A percentile compares a stretch with the other conserved stretches of the same genome.
Evolutionary conservation across 2,113 vertebrate species (phyloP).

Genomic region (Rhinogobius similis): DNA sequence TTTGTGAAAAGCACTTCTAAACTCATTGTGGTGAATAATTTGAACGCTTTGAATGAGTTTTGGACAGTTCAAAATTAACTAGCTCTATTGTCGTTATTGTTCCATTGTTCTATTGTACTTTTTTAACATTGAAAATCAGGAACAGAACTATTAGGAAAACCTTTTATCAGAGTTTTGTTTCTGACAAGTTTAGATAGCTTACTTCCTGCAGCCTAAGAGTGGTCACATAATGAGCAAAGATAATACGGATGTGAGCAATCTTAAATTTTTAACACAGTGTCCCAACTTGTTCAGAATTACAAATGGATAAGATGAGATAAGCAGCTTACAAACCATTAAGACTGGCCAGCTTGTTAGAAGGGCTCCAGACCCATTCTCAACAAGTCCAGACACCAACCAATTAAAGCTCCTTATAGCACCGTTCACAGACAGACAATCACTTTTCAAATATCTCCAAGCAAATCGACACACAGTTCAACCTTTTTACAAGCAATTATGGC

Average conservation of each 20-base stretch:
- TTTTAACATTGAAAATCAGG: too few species aligned
- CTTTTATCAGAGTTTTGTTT: not conserved
- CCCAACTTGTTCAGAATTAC: conserved; percentile 20
- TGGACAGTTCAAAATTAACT: too few species aligned
- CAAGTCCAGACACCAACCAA: conserved; percentile 3
- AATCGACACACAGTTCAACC: conserved; percentile 13
- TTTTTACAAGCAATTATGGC: conserved; percentile 30
- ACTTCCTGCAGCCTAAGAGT: not conserved
- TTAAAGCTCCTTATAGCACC: conserved; percentile 9
- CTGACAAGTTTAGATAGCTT: not conserved
- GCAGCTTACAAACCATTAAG: conserved; percentile 21
- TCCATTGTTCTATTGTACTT: too few species aligned
- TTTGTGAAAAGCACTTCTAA: too few species aligned
- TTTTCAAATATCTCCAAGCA: conserved; percentile 19
- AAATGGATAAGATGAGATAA: conserved; percentile 57
- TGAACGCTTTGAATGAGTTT: too few species aligned
- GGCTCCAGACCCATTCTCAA: conserved; percentile 17
- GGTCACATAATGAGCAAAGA: not conserved
- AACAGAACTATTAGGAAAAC: not conserved
- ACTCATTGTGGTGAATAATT: too few species aligned
- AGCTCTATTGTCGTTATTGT: too few species aligned
- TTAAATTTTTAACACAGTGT: not conserved
- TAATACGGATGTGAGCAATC: not conserved
- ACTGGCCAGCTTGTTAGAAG: conserved; percentile 34
- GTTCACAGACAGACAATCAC: conserved; percentile 22